Conservation (phyloP, 2,888 invertebrate species). For the Nemotelus nigrinus region DNA sequence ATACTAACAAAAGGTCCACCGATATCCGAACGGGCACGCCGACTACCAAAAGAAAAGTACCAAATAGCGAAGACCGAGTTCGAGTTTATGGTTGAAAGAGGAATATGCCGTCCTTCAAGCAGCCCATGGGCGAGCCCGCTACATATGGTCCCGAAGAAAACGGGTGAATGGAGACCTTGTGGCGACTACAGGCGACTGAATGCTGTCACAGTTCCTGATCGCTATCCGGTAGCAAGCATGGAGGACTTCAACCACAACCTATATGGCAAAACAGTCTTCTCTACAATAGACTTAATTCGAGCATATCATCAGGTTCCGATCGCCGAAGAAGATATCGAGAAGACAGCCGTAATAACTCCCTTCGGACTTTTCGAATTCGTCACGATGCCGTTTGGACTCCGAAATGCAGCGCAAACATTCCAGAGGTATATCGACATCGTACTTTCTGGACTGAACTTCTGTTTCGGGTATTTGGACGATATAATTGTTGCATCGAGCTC, state of each 20-base stretch:
- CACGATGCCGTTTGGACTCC: slow-evolving; percentile 58
- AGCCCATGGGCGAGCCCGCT: slow-evolving; percentile 62
- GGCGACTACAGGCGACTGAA: slow-evolving; percentile 58
- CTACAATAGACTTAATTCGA: slow-evolving; percentile 54
- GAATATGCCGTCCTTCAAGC: slow-evolving; percentile 60
- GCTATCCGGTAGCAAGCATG: slow-evolving; percentile 16
- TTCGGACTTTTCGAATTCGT: slow-evolving; percentile 58
- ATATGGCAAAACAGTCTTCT: slow-evolving; percentile 54
- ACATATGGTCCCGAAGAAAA: slow-evolving; percentile 55
- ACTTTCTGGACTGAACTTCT: slow-evolving; percentile 52
- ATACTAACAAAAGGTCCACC: neutral
- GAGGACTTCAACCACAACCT: slow-evolving; percentile 49
- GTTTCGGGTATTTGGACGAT: slow-evolving; percentile 55
- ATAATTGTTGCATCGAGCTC: slow-evolving; percentile 53
- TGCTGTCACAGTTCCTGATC: slow-evolving; percentile 28
- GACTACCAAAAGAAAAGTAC: no score
- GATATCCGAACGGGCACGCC: neutral
- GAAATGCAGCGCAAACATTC: slow-evolving; percentile 59
- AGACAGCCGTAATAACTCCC: slow-evolving; percentile 57
- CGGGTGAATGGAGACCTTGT: slow-evolving; percentile 56
- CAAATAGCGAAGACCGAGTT: no score
- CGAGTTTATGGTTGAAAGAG: slow-evolving; percentile 48
- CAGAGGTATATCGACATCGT: slow-evolving; percentile 58
- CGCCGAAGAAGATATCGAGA: slow-evolving; percentile 54
- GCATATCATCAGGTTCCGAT: slow-evolving; percentile 59